Base-by-base conservation (phyloP, 2,797 vertebrate species). In the Emys orbicularis region DNA sequence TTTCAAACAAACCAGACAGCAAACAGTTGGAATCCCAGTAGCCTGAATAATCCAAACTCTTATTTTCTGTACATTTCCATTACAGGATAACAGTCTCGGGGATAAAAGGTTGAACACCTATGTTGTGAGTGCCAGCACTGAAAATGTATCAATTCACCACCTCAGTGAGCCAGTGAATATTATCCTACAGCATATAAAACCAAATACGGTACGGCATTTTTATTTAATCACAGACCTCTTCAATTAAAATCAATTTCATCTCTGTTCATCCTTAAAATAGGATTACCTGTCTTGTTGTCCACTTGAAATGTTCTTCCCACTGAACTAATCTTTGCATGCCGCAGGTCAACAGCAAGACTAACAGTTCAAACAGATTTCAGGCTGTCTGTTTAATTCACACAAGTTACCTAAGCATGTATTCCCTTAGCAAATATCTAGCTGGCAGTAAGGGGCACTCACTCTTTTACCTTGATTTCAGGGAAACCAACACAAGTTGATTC, bases 111-210 rank as follows among this genome's bases (percentile, higher is more conserved):
- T 99, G 94, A 99, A 98, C 91, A 98, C 98, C 2, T 99, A 98
- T 0, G 96, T 99, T 68, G 98, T 99, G 85, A 99, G 99, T 90
- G 99, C 99, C 97, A 99, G 98, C 87, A 87, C 99, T 93, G 98
- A 98, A 92, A 97, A 98, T 27, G 95, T 95, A 27, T 89, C 90
- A 3, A 61, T 99, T 94, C 96, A 92, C 79, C 97, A 99, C 94
- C 98, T 99, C 83, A 87, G 23, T 3, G 97, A 99, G 12, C 98
- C 96, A 2, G 98, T 99, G 84, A 96, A 98, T 84, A 97, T 99
- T 88, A 98, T 97, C 65, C 96, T 99, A 56, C 98, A 93, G 21
- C 99, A 99, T 86, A 94, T 95, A 83, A 93, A 90, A 34, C 95
- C 91, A 83, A 98, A 97, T 15, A 79, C 2, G 94, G 99, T 99